phyloP scores from a whole-genome alignment of 2,113 vertebrate species.

The Cnemophilus loriae region DNA sequence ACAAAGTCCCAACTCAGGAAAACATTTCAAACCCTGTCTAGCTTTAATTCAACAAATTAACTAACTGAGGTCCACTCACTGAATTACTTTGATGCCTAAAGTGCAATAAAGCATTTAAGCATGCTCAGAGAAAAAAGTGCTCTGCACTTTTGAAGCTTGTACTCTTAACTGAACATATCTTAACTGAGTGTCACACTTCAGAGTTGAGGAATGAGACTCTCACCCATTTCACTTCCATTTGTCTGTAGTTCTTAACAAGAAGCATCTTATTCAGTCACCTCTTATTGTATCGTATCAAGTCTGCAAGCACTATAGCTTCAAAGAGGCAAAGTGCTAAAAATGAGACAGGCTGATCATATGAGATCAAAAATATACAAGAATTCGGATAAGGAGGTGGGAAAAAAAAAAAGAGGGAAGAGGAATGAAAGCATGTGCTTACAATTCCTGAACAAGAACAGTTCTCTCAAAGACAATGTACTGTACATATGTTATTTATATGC shows the following conservation, averaged over 20 bases:
- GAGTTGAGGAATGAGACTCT: conserved; percentile 12
- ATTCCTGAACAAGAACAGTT: conserved; percentile 48
- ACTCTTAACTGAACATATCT: not conserved
- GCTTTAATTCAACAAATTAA: not conserved
- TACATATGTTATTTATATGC: conserved; percentile 77
- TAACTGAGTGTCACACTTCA: not conserved
- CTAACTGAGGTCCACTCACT: not conserved
- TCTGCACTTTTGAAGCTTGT: not conserved
- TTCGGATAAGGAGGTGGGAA: not conserved
- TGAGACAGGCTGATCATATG: conserved; percentile 38
- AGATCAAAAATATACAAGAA: conserved; percentile 58
- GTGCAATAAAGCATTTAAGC: not conserved
- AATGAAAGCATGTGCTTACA: conserved; percentile 59
- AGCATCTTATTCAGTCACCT: not conserved
- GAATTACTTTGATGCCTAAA: not conserved
- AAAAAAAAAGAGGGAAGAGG: not conserved
- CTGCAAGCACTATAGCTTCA: conserved; percentile 47
- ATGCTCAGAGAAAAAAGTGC: not conserved
- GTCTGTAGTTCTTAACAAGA: conserved; percentile 15
- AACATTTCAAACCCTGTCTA: not conserved
- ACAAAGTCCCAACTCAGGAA: not conserved
- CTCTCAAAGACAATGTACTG: conserved; percentile 61
- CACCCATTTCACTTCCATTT: conserved; percentile 1
- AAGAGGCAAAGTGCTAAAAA: conserved; percentile 43
- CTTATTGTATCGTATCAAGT: conserved; percentile 7